Evolutionary conservation across 2,888 invertebrate species (phyloP), one percentile per base, ranked within the genome.

Genomic region (Magallana nippona): DNA sequence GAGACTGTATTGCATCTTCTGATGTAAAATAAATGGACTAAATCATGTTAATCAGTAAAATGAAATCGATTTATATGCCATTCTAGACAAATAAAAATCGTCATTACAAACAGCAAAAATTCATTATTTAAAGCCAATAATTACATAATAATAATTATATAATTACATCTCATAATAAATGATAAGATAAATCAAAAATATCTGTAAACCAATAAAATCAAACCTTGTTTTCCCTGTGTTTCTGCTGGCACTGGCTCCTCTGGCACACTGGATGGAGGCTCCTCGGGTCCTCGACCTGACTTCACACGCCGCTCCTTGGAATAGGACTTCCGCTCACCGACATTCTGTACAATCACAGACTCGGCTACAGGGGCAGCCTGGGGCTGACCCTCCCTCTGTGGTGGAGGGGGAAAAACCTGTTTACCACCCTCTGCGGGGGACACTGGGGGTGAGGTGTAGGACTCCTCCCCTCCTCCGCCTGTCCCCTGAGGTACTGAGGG

Each of bases 271-370:
- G 84, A 85, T 22, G 78, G 57, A 55, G 79, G 60, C 10, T 82
- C 79, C 32, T 89, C 88, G 55, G 86, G 88, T 11, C 82, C 71
- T 27, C 71, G 86, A 17, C 87, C 84, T 17, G 85, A 83, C 79
- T 89, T 88, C 5, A 84, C 89, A 55, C 89, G 86, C 15, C 91
- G 82, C 10, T 91, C 91, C 77, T 91, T 89, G 32, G 90, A 87
- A 80, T 91, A 91, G 10, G 90, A 91, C 62, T 91, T 91, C 82
- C 88, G 87, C 83, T 91, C 91, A 19, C 85, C 80, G 1, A 71
- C 19, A 82, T 79, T 86, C 22, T 82, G 82, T 63, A 83, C 78
- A 17, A 84, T 84, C 10, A 81, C 78, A n/a, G 80, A 71, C 15
- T 78, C 83, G 13, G 83, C 84, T 55, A 80, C 78, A 17, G 71